Base-by-base conservation (phyloP, 2,113 vertebrate species). In the Callospermophilus lateralis region DNA sequence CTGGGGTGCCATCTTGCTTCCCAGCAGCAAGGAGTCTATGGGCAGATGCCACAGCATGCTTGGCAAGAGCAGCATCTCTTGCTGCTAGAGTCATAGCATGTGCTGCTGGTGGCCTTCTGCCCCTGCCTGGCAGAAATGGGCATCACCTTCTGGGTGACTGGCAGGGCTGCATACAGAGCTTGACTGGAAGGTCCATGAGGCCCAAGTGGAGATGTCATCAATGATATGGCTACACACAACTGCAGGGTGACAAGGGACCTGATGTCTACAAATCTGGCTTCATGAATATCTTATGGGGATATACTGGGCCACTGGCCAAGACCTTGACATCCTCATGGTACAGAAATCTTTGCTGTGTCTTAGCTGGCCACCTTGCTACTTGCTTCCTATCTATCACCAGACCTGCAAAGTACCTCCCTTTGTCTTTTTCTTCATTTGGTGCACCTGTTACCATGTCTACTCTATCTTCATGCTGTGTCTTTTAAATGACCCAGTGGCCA, bases 381-480 rank as follows among this genome's bases (percentile, higher is more conserved):
- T 0, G 99, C 93, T 99, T 99, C 97, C 99, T 99, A 99, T 99
- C 98, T 99, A 99, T 96, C 96, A 98, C 95, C 99, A 99, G 65
- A 99, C 99, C n/a, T 99, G 97, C 95, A 99, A 99, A 99, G 99
- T 99, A 19, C 99, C 99, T 6, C 99, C 99, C 0, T 99, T 99
- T 17, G 99, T 99, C 63, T 99, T 99, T 98, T 99, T 99, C 98
- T 99, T 99, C 97, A 99, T 99, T 98, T 99, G 99, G 95, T 99
- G 99, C 0, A 99, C 99, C 39, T 99, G 99, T 0, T 99, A 99
- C 98, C 99, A 99, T 30, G 99, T 99, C 96, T 99, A 99, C 98
- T 99, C 99, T 97, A 99, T 99, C 98, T 99, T 99, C 28, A 99
- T 99, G 55, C 97, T 99, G 96, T 99, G 99, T 55, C 99, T 99